These are phyloP conservation scores for Archaeoteleia sp. DNA, from an alignment of 2,888 invertebrate genomes.

Conservation along the genomic window DNA sequence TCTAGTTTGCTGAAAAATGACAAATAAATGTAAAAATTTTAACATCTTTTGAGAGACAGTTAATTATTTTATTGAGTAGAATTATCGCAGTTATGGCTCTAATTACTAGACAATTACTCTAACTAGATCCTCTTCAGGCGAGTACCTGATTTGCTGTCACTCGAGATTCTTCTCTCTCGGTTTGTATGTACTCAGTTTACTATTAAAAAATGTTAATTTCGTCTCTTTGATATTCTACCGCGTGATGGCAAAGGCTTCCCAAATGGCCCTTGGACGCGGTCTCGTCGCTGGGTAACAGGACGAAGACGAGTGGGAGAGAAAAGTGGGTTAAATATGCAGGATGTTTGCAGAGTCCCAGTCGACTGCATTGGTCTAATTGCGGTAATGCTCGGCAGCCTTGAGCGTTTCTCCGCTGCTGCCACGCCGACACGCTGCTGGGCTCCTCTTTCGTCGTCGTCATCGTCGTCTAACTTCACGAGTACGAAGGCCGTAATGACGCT, in stretches of 20 bases:
- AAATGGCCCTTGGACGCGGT: slow-evolving; percentile 46
- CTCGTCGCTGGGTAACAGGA: slow-evolving; percentile 41
- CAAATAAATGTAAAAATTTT: too few species aligned
- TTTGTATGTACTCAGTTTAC: too few species aligned
- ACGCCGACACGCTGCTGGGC: background rate
- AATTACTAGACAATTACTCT: too few species aligned
- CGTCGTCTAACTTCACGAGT: slow-evolving; percentile 48
- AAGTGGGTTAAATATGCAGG: slow-evolving; percentile 66
- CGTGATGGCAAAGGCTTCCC: slow-evolving; percentile 34
- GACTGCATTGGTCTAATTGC: slow-evolving; percentile 68
- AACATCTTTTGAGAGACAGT: too few species aligned
- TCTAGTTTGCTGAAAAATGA: too few species aligned
- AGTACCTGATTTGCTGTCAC: too few species aligned
- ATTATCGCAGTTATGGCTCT: too few species aligned
- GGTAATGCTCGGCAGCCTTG: slow-evolving; percentile 65
- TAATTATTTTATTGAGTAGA: too few species aligned
- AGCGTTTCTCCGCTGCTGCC: slow-evolving; percentile 53
- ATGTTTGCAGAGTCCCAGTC: slow-evolving; percentile 63
- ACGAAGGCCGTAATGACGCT: slow-evolving; percentile 55
- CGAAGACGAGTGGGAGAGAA: slow-evolving; percentile 8
- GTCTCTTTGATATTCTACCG: too few species aligned
- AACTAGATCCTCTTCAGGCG: too few species aligned
- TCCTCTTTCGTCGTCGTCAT: background rate
- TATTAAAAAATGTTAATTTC: too few species aligned
- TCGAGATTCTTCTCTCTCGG: too few species aligned